Evolutionary conservation across 2,113 vertebrate species (phyloP).

Genomic region (Chaetorhynchus papuensis): DNA sequence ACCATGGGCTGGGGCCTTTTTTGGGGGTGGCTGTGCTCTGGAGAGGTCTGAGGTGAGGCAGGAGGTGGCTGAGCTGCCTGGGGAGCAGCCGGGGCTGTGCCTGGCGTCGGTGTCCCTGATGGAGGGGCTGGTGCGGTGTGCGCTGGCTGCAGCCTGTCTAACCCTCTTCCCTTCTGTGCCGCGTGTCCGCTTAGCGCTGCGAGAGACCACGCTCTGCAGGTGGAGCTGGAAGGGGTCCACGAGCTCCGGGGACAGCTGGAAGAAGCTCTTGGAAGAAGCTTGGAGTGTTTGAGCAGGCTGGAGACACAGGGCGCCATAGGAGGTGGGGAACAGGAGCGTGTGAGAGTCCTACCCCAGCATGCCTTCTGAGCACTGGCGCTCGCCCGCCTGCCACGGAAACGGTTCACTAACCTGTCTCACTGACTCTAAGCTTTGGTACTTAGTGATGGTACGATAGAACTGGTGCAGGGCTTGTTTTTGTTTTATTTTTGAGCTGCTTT

Average conservation of each 20-base stretch:
- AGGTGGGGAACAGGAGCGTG: slow-evolving; percentile 92
- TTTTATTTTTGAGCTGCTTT: slow-evolving; percentile 20
- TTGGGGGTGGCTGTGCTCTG: background rate
- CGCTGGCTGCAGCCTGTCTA: background rate
- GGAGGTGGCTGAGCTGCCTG: background rate
- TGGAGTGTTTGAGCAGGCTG: slow-evolving; percentile 74
- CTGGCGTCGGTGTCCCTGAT: background rate
- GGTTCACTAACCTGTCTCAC: slow-evolving; percentile 69
- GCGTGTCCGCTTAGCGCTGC: slow-evolving; percentile 66
- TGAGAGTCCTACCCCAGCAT: slow-evolving; percentile 81
- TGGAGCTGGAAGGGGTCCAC: slow-evolving; percentile 85
- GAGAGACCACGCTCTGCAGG: slow-evolving; percentile 80
- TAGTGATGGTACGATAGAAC: slow-evolving; percentile 48
- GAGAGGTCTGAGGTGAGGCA: background rate
- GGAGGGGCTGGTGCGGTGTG: background rate
- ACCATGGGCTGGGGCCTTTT: background rate
- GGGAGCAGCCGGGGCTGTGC: background rate
- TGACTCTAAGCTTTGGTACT: slow-evolving; percentile 45
- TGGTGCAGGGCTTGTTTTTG: background rate
- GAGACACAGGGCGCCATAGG: slow-evolving; percentile 77
- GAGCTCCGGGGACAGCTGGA: slow-evolving; percentile 86
- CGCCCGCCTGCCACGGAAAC: slow-evolving; percentile 61
- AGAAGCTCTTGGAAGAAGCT: slow-evolving; percentile 83
- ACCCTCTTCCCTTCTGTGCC: slow-evolving; percentile 46
- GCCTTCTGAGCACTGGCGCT: slow-evolving; percentile 75